Evolutionary conservation across 2,113 vertebrate genomes (phyloP), one percentile per base, ranked within the genome.

Genomic region (Eurypyga helias): DNA sequence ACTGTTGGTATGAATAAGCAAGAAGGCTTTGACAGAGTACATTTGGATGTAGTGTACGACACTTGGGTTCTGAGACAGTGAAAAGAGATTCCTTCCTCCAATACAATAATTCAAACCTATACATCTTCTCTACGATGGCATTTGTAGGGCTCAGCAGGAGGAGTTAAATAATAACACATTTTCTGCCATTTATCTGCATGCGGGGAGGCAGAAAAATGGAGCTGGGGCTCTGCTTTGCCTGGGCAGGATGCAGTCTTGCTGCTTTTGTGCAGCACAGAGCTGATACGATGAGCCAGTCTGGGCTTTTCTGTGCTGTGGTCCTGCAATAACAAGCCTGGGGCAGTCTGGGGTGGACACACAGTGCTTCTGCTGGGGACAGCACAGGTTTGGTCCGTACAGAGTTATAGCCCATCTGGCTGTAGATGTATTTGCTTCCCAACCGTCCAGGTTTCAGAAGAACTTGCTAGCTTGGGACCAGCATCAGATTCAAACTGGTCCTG

Each of bases 251-350:
- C 21, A 12, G 17, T 7, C 48, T 43, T 28, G 4, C 31, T 62
- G 60, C 48, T 52, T 72, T 14, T 34, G 64, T 41, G 69, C 51
- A 61, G 87, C 58, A 13, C 10, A 6, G 57, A 58, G 62, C 64
- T 61, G 34, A 75, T 4, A n/a, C 46, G 57, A 8, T 51, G 45
- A 73, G 45, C 48, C 79, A 71, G 48, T 48, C 58, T 38, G 34
- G 48, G 48, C 78, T 41, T 29, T 55, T 54, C 36, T 62, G 55
- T 1, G 0, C 28, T 14, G 0, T 1, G 1, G 13, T 12, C 20
- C 49, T 13, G 43, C 5, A 26, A 3, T 13, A 48, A 41, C 71
- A 48, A 64, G 54, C 64, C 24, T 49, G 60, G 25, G 62, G 13
- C 77, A 24, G 21, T 7, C 45, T 15, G 52, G 41, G 17, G 4